These are phyloP conservation scores for Blera fallax DNA, from an alignment of 2,888 invertebrate genomes.

Conservation along the genomic window DNA sequence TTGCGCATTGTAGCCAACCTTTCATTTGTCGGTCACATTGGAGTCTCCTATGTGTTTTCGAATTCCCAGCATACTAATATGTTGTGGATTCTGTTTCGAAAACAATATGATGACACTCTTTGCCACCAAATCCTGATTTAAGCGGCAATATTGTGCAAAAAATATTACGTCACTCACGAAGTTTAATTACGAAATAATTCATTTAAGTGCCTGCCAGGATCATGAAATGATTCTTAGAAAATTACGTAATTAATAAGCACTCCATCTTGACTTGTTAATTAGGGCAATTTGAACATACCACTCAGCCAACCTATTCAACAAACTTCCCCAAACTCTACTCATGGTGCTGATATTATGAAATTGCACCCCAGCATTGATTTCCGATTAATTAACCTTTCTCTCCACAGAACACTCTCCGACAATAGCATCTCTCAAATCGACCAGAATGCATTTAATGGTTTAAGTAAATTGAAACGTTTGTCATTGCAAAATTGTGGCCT, in stretches of 20 bases:
- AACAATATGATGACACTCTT: neutral
- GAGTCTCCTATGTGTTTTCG: neutral
- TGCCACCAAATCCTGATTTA: too few relatives aligned
- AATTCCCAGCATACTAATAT: neutral
- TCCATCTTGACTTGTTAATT: neutral
- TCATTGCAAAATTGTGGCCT: conserved; percentile 82
- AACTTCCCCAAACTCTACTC: too few relatives aligned
- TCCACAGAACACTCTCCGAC: conserved; percentile 85
- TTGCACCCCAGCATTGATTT: too few relatives aligned
- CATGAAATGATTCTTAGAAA: neutral
- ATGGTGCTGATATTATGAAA: too few relatives aligned
- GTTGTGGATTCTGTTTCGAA: neutral
- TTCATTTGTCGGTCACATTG: neutral
- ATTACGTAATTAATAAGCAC: neutral
- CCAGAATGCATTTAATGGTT: conserved; percentile 85
- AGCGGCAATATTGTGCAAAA: neutral
- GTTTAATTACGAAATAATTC: neutral
- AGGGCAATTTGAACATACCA: neutral
- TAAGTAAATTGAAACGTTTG: conserved; percentile 81
- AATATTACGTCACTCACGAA: neutral
- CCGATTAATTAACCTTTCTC: conserved; percentile 8
- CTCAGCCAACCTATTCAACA: too few relatives aligned
- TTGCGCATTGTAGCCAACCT: neutral
- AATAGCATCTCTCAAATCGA: conserved; percentile 88
- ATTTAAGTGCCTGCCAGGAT: neutral